These are phyloP conservation scores for Tipula unca DNA, from an alignment of 2,888 invertebrate species.

Conservation along the genomic window DNA sequence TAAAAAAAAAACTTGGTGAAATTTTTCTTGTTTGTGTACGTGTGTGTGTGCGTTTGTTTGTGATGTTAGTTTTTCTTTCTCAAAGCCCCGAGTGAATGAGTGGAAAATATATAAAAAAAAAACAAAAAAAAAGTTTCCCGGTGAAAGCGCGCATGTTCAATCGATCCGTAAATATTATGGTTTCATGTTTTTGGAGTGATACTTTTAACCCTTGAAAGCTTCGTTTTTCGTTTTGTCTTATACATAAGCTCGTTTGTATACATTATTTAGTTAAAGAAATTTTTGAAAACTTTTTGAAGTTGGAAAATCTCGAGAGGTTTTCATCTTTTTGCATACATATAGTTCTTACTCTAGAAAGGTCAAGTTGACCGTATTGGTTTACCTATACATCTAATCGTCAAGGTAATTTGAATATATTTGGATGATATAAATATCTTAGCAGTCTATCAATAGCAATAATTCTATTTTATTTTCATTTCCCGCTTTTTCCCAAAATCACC, in stretches of 20 bases:
- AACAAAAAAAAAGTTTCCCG: neutral
- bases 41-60: neutral
- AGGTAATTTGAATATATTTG: neutral
- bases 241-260: neutral
- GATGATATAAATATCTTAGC: neutral
- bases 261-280: neutral
- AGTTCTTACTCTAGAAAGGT: neutral
- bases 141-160: neutral
- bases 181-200: slow-evolving; percentile 2
- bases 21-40: neutral
- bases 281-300: neutral
- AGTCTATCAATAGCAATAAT: too few relatives aligned
- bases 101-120: neutral
- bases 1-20: neutral
- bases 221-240: neutral
- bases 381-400: neutral
- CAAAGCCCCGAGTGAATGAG: slow-evolving; percentile 8
- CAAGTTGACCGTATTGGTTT: neutral
- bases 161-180: slow-evolving; percentile 9
- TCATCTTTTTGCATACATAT: neutral
- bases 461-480: neutral
- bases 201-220: neutral
- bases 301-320: neutral
- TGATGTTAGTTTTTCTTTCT: neutral
- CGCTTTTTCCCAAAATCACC: neutral